These are phyloP conservation scores for Sarcophaga subvicina DNA, from an alignment of 2,888 invertebrate species.

Conservation along the genomic window DNA sequence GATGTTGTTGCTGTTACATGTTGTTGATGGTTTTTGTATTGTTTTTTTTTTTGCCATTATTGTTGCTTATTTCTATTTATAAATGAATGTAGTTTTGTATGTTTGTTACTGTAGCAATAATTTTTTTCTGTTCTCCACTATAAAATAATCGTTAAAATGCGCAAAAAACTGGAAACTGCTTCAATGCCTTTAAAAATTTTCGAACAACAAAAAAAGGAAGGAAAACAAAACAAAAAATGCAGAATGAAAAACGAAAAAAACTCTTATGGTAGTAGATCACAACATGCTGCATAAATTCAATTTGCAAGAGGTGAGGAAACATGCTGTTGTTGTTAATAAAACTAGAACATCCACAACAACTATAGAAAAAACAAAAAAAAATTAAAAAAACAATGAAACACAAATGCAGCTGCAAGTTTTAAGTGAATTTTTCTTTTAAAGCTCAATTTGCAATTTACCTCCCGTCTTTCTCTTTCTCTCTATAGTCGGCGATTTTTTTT, in stretches of 20 bases:
- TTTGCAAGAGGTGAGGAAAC: constrained; percentile 57
- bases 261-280: constrained; percentile 46
- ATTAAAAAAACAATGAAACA: constrained; percentile 46
- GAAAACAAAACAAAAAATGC: constrained; percentile 25
- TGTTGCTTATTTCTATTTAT: constrained; percentile 29
- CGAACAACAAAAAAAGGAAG: constrained; percentile 27
- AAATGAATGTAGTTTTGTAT: constrained; percentile 19
- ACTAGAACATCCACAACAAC: constrained; percentile 49
- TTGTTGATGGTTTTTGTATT: constrained; percentile 27
- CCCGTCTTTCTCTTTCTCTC: background rate
- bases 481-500: background rate
- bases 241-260: constrained; percentile 48
- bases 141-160: constrained; percentile 50
- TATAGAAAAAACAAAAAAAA: background rate
- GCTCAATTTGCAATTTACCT: constrained; percentile 3
- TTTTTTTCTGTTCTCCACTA: no score
- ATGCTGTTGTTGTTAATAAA: constrained; percentile 28
- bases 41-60: constrained; percentile 24
- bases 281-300: constrained; percentile 36
- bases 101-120: constrained; percentile 21
- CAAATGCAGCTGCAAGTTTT: constrained; percentile 68
- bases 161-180: constrained; percentile 50
- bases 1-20: constrained; percentile 53
- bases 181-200: constrained; percentile 62
- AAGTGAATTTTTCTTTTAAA: constrained; percentile 51